Percentiles rank a stretch among this genome's conserved stretches.
phyloP scores from a whole-genome alignment of 2,113 vertebrate genomes.

The Dicrurus megarhynchus region DNA sequence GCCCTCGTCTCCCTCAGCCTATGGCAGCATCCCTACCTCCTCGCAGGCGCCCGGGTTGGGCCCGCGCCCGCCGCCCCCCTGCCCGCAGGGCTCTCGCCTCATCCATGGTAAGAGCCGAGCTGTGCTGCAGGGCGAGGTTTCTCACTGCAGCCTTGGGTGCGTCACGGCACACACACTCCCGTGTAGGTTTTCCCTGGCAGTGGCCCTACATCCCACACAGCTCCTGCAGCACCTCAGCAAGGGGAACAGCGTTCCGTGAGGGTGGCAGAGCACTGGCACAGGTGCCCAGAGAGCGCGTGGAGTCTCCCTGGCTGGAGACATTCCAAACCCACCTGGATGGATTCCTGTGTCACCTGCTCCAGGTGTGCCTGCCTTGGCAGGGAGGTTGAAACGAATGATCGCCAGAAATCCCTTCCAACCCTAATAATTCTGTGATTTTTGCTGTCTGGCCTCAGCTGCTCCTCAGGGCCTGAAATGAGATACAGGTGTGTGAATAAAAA shows the following conservation, averaged over 20 bases:
- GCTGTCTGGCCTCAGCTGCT: neutral
- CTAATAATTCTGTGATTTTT: neutral
- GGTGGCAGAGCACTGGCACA: neutral
- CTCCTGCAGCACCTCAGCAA: neutral
- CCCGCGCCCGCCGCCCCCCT: neutral
- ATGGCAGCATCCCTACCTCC: neutral
- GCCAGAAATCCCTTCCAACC: neutral
- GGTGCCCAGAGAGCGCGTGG: neutral
- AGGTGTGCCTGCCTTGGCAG: neutral
- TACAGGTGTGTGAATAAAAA: neutral
- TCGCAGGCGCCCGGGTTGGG: neutral
- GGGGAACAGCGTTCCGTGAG: neutral
- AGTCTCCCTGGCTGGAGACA: neutral
- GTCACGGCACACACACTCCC: rapidly evolving
- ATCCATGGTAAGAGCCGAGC: neutral
- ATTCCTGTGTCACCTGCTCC: neutral
- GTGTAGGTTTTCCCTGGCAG: neutral
- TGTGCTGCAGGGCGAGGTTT: neutral
- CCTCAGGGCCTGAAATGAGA: neutral
- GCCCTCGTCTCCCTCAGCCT: neutral
- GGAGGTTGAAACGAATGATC: neutral
- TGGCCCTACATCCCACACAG: neutral
- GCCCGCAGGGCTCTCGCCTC: neutral
- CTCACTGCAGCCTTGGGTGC: neutral
- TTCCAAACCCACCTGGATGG: neutral